These are phyloP conservation scores for Sebastes diaconus DNA, from an alignment of 2,797 vertebrate genomes.

Conservation along the genomic window DNA sequence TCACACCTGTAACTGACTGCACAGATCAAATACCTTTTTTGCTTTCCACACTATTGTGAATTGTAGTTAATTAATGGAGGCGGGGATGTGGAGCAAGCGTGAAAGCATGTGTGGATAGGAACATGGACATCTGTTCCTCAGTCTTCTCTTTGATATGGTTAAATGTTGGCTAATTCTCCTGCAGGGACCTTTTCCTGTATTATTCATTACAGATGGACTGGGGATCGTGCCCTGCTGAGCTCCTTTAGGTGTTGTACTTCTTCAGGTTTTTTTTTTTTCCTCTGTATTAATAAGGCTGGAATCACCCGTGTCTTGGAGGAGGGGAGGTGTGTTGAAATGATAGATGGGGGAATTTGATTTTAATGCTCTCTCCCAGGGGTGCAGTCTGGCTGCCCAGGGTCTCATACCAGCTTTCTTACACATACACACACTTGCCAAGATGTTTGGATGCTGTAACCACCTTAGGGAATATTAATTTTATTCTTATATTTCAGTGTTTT, in stretches of 20 bases:
- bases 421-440: slow-evolving; percentile 9
- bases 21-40: slow-evolving; percentile 1
- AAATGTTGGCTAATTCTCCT: slow-evolving; percentile 47
- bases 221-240: slow-evolving; percentile 20
- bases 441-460: slow-evolving; percentile 14
- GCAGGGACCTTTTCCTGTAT: slow-evolving; percentile 38
- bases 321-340: slow-evolving; percentile 47
- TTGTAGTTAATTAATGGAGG: slow-evolving; percentile 25
- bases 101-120: slow-evolving; percentile 16
- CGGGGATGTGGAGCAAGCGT: neutral
- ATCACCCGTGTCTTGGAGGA: slow-evolving; percentile 35
- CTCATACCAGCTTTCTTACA: slow-evolving; percentile 22
- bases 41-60: neutral
- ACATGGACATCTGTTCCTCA: slow-evolving; percentile 61
- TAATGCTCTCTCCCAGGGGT: slow-evolving; percentile 59
- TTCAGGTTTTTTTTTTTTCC: neutral
- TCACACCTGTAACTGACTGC: neutral
- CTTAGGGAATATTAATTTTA: neutral
- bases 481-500: neutral
- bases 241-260: slow-evolving; percentile 22
- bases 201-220: slow-evolving; percentile 50
- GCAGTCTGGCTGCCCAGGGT: slow-evolving; percentile 52
- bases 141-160: slow-evolving; percentile 63
- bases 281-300: slow-evolving; percentile 29
- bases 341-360: slow-evolving; percentile 63